phyloP scores from a whole-genome alignment of 1,140 invertebrate genomes.

The Eumeta japonica region DNA sequence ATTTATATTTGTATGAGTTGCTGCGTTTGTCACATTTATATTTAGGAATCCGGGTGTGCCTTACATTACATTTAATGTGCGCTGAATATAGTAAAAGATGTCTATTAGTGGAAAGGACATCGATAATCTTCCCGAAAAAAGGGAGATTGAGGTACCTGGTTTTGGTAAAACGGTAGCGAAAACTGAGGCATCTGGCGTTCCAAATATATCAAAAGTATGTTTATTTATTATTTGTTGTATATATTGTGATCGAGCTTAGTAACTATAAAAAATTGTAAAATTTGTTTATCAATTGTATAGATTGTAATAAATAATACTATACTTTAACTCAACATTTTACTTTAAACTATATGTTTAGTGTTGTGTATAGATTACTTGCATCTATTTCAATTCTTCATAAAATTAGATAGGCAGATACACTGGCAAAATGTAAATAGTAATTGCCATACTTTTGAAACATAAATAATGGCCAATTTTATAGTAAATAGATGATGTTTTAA shows the following conservation, averaged over 20 bases:
- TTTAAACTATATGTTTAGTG: neutral
- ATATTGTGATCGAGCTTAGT: too few relatives aligned
- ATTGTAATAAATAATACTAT: neutral
- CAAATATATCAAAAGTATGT: slow-evolving; percentile 35
- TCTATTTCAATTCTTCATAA: too few relatives aligned
- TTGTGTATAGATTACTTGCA: neutral
- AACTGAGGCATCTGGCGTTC: slow-evolving; percentile 32
- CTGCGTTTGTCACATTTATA: slow-evolving; percentile 3
- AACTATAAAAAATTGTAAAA: too few relatives aligned
- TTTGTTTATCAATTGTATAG: too few relatives aligned
- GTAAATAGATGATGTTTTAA: too few relatives aligned
- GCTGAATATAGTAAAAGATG: slow-evolving; percentile 30
- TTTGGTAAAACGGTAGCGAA: slow-evolving; percentile 34
- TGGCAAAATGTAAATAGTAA: too few relatives aligned
- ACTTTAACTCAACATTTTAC: slow-evolving; percentile 5
- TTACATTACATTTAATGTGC: slow-evolving; percentile 29
- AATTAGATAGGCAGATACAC: too few relatives aligned
- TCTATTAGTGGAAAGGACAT: slow-evolving; percentile 45
- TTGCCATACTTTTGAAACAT: too few relatives aligned
- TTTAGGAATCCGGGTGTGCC: slow-evolving; percentile 8
- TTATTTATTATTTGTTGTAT: too few relatives aligned
- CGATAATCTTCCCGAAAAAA: slow-evolving; percentile 30
- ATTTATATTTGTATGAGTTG: slow-evolving; percentile 18
- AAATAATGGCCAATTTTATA: too few relatives aligned
- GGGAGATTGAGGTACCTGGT: slow-evolving; percentile 27